These are phyloP conservation scores for Telmatochromis bifrenatus DNA, from an alignment of 2,113 vertebrate species.

Conservation along the genomic window DNA sequence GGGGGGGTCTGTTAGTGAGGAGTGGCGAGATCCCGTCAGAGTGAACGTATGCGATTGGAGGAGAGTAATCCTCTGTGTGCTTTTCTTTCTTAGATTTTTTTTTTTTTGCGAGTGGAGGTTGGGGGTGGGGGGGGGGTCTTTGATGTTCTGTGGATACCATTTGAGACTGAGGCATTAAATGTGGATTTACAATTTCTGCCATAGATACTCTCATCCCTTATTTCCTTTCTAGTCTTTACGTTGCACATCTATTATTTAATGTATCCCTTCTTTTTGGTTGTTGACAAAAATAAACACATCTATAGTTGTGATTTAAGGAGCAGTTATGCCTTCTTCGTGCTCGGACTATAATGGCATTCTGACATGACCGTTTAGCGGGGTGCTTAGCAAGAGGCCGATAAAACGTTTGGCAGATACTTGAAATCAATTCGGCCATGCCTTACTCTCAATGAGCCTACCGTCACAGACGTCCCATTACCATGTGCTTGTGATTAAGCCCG, in stretches of 20 bases:
- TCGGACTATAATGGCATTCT: neutral
- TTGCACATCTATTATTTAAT: neutral
- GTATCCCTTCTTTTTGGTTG: neutral
- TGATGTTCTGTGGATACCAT: constrained; percentile 62
- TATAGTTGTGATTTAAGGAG: constrained; percentile 11
- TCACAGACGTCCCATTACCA: neutral
- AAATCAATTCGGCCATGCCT: constrained; percentile 52
- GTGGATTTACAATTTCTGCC: constrained; percentile 50
- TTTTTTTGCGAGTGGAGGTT: neutral
- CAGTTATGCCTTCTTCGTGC: constrained; percentile 7
- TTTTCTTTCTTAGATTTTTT: constrained; percentile 52
- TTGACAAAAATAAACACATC: neutral
- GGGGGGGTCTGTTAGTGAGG: neutral
- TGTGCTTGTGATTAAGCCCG: constrained; percentile 20
- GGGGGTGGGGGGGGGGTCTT: constrained; percentile 17
- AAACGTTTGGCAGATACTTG: constrained; percentile 38
- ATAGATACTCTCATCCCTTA: constrained; percentile 22
- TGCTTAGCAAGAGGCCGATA: constrained; percentile 46
- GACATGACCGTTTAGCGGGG: constrained; percentile 35
- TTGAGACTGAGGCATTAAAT: constrained; percentile 52
- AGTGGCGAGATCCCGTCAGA: constrained; percentile 1
- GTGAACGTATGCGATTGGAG: constrained; percentile 22
- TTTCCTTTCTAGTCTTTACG: constrained; percentile 13
- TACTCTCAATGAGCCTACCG: neutral
- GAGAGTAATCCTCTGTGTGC: constrained; percentile 59